A percentile compares a stretch with the other conserved stretches of the same genome.
Conservation (phyloP, 2,888 invertebrate genomes). For the Ophion slaviceki region DNA sequence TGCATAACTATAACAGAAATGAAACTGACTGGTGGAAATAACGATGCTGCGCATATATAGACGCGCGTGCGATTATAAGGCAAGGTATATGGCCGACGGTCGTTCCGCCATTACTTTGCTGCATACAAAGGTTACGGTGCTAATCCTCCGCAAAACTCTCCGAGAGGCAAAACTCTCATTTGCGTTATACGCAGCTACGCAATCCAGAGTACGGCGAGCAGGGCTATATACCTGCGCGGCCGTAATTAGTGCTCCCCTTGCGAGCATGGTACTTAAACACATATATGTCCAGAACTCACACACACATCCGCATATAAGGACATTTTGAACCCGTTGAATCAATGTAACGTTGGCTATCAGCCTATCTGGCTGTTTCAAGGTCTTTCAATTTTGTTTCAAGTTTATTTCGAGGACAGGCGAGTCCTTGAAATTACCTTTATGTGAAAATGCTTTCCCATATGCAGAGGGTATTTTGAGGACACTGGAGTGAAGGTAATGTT, state of each 20-base stretch:
- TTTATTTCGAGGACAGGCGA: neutral
- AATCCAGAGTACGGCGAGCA: constrained; percentile 22
- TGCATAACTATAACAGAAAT: constrained; percentile 4
- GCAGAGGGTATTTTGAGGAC: neutral
- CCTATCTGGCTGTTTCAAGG: neutral
- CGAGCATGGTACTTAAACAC: constrained; percentile 14
- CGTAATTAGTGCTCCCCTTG: constrained; percentile 51
- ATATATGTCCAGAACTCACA: neutral
- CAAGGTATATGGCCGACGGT: neutral
- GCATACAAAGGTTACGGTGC: constrained; percentile 47
- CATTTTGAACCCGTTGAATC: neutral
- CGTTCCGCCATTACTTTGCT: constrained; percentile 28
- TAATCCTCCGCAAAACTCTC: constrained; percentile 14
- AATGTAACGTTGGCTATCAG: neutral
- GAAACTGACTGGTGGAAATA: constrained; percentile 9
- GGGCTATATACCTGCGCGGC: constrained; percentile 13
- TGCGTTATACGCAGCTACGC: constrained; percentile 28
- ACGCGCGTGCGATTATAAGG: neutral
- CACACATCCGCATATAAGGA: neutral
- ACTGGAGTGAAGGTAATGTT: neutral
- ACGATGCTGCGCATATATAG: constrained; percentile 10
- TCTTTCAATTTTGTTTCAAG: neutral
- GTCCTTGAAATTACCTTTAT: too few species aligned
- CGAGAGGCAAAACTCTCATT: constrained; percentile 9
- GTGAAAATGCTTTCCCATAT: too few species aligned